Base-by-base conservation (phyloP, 2,888 invertebrate species). In the Eupithecia subumbrata region DNA sequence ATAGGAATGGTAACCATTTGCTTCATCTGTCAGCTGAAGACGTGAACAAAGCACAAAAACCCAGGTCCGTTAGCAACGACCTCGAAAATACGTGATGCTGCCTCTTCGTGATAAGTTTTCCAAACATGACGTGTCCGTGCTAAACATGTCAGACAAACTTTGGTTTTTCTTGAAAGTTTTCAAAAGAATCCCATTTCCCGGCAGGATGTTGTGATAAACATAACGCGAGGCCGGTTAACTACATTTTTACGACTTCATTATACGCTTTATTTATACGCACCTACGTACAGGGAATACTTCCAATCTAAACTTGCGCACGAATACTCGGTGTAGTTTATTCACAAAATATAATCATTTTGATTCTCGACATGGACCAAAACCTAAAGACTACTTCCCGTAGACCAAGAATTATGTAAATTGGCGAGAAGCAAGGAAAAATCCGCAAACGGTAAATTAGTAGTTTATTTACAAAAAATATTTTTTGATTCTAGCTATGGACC, bases 161-260 rank as follows among this genome's bases (percentile, higher is more conserved):
- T 60, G 25, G 60, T 60, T 64, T 64, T 34, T 18, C 34, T 18
- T 64, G 40, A 67, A 67, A 37, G 60, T 60, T 60, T 37, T 30
- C n/a, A 67, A 22, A 18, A 64, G 37, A 37, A 67, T 67, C 8
- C 22, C n/a, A 22, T 43, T 68, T 45, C 25, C 18, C 60, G 63
- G 18, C 48, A 67, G 48, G 72, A 67, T 72, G 72, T 67, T 69
- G 25, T 70, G 40, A 56, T 70, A 56, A 37, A 66, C 22, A 25
- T 66, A 37, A 69, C 64, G 30, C 67, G 25, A 67, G 25, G 40
- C 63, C 45, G 45, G 64, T 48, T 70, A 74, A 74, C 69, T 70
- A 74, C 18, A 43, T 5, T 25, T 74, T 74, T 70, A 74, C 70
- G 74, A 74, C 64, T 7, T 40, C 66, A 70, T 70, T 40, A 52